phyloP scores from a whole-genome alignment of 1,140 invertebrate species.

The Drosophila ercepeae region DNA sequence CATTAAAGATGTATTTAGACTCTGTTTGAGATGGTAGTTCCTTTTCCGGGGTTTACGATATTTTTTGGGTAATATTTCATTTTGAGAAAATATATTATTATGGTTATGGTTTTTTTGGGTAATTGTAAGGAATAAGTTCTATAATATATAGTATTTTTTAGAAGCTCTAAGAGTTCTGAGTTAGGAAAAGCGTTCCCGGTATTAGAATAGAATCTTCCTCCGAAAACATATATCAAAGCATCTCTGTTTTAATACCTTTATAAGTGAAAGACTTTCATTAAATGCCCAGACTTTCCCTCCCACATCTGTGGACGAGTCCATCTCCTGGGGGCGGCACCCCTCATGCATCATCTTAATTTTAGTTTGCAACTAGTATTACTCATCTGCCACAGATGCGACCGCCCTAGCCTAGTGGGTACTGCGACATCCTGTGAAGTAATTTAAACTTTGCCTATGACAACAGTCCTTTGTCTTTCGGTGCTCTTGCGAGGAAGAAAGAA shows the following conservation, averaged over 20 bases:
- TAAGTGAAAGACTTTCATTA: not conserved
- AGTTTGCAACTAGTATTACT: constrained; percentile 58
- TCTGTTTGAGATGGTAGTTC: constrained; percentile 45
- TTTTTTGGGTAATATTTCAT: not conserved
- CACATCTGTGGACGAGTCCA: not conserved
- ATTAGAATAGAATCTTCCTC: no score
- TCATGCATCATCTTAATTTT: constrained; percentile 60
- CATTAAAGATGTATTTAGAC: constrained; percentile 72
- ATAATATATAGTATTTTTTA: no score
- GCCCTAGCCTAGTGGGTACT: constrained; percentile 12
- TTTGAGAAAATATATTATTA: not conserved
- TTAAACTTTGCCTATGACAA: constrained; percentile 69
- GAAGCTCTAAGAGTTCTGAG: no score
- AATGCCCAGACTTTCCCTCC: not conserved
- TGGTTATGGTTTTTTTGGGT: not conserved
- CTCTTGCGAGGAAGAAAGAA: constrained; percentile 18
- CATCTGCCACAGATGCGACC: constrained; percentile 61
- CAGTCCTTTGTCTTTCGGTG: constrained; percentile 26
- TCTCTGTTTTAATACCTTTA: not conserved
- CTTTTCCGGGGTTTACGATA: not conserved
- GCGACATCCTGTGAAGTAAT: constrained; percentile 75
- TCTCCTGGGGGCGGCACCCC: constrained; percentile 10
- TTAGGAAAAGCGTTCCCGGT: no score
- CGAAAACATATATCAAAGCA: not conserved
- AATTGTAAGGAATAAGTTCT: no score